These are phyloP conservation scores for Protaetia brevitarsis DNA, from an alignment of 1,140 invertebrate genomes.

Conservation along the genomic window DNA sequence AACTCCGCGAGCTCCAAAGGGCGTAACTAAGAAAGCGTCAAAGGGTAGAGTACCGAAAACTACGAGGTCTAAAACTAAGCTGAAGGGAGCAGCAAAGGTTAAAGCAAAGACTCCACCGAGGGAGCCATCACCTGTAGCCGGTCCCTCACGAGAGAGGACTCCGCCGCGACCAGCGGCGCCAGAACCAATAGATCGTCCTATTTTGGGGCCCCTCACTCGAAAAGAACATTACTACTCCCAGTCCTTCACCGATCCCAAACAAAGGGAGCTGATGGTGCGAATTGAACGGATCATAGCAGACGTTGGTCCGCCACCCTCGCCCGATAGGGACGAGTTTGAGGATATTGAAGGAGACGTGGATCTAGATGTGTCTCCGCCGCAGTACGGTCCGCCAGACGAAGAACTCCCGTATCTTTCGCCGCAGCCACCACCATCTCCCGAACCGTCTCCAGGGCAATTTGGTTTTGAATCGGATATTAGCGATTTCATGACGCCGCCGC, in stretches of 20 bases:
- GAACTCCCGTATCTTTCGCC: background rate
- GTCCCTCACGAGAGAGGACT: background rate
- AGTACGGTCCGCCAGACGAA: background rate
- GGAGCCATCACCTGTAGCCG: background rate
- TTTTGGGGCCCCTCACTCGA: background rate
- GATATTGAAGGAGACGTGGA: background rate
- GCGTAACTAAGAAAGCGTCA: background rate
- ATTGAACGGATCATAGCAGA: background rate
- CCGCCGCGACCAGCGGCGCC: background rate
- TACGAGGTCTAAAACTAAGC: background rate
- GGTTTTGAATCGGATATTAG: background rate
- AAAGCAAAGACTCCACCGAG: background rate
- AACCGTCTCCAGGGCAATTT: background rate
- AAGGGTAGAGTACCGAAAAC: background rate
- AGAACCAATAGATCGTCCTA: background rate
- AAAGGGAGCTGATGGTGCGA: background rate
- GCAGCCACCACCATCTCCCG: background rate
- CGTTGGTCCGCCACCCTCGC: background rate
- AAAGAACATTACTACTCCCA: background rate
- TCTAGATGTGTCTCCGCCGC: background rate
- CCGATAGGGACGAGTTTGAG: background rate
- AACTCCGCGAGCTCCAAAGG: no score
- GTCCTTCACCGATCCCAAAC: background rate
- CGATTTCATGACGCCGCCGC: constrained; percentile 2
- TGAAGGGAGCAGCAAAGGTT: background rate